Base-by-base conservation (phyloP, 2,888 invertebrate genomes). In the Lochmaea capreae region DNA sequence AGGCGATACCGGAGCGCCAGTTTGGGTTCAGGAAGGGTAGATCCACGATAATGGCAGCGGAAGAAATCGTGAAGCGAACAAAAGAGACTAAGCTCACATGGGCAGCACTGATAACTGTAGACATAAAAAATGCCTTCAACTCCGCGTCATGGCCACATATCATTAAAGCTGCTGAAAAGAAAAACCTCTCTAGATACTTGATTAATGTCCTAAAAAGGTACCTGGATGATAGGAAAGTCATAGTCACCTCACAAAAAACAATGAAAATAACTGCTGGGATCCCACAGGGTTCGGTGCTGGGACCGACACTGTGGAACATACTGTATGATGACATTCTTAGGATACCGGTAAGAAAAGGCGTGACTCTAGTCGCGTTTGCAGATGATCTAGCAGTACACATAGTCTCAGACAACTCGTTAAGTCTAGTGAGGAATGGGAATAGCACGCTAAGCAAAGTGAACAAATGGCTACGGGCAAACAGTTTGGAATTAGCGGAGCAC, bases 91-190 rank as follows among this genome's bases (percentile, higher is more conserved):
- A 61, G 39, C n/a, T n/a, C n/a, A 22, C 49, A 14, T 66, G 71
- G 66, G 52, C 39, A 49, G 57, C 49, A 4, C 10, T 67, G n/a
- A 22, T 71, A 14, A 46, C 61, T n/a, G 12, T 71, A 6, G 72
- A 72, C 26, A 59, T 71, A 14, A 72, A 67, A 52, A 67, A 72
- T 42, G 72, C 72, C 6, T 61, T 71, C 22, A 71, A 71, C 33
- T 33, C 66, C 0, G 71, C 71, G 26, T 46, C 58, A 59, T n/a
- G 66, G 61, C 63, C 8, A 10, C 43, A 43, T 43, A 43, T 10
- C 4, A 11, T 26, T 26, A 4, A 43, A 10, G 43, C 11, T 43
- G 43, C 10, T 11, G 49, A 49, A 11, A 49, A 11, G 49, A 49
- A 14, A 5, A 14, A 9, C 14, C 49, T 26, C 26, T 26, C 14